Conservation (phyloP, 53 echinoderm and acorn worm species). For the Temnopleurus reevesii region DNA sequence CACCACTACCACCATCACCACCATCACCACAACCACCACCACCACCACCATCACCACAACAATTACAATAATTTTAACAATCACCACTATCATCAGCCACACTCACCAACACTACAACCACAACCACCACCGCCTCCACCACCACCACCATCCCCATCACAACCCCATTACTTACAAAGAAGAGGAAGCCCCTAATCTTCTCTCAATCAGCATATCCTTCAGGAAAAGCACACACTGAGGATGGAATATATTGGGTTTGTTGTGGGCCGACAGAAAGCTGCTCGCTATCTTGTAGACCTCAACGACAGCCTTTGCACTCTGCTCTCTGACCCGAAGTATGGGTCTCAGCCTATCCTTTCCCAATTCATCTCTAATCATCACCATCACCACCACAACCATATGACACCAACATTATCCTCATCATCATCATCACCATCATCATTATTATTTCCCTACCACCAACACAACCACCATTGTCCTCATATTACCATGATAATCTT, state of each 20-base stretch:
- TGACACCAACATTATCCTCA: neutral
- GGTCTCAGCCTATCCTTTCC: constrained; percentile 59
- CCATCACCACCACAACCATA: constrained; percentile 2
- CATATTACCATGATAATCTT: neutral
- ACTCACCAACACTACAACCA: neutral
- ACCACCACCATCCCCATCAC: neutral
- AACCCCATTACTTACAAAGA: constrained; percentile 64
- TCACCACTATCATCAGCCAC: constrained; percentile 36
- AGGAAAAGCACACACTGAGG: constrained; percentile 83
- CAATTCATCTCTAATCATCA: too few relatives aligned
- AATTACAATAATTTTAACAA: too few relatives aligned
- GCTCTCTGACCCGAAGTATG: constrained; percentile 65
- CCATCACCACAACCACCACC: neutral
- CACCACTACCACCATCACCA: constrained; percentile 10
- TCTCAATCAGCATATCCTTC: constrained; percentile 72
- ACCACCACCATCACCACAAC: constrained; percentile 42
- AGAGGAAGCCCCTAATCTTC: constrained; percentile 14
- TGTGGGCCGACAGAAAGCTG: constrained; percentile 63
- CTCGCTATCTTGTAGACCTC: constrained; percentile 78
- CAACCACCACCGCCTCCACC: neutral
- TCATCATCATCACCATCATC: constrained; percentile 36
- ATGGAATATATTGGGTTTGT: constrained; percentile 40
- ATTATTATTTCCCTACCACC: constrained; percentile 4
- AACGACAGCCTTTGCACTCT: constrained; percentile 69
- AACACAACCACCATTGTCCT: constrained; percentile 11